A percentile compares a stretch with the other conserved stretches of the same genome.
phyloP scores from a whole-genome alignment of 2,113 vertebrate species.

The Passer domesticus region DNA sequence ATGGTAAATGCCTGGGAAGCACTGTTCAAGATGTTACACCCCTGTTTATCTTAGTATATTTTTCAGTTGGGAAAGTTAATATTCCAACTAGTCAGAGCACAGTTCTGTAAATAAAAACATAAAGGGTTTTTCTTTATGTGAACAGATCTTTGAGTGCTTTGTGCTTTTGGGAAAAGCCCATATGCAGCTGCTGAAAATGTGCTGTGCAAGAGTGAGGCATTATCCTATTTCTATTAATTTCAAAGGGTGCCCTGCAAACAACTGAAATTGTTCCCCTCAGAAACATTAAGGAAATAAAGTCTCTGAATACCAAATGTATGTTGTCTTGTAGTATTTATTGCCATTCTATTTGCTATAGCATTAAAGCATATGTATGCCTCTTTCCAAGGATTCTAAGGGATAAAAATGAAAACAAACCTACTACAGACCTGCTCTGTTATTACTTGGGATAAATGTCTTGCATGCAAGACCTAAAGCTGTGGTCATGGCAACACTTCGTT shows the following conservation, averaged over 20 bases:
- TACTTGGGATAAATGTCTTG: background rate
- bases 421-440: background rate
- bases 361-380: background rate
- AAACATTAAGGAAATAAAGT: constrained; percentile 25
- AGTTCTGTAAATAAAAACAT: constrained; percentile 12
- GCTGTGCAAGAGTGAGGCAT: background rate
- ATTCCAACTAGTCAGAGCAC: background rate
- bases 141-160: background rate
- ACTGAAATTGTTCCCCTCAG: background rate
- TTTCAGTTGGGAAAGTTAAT: constrained; percentile 3
- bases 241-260: background rate
- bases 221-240: background rate
- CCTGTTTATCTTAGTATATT: background rate
- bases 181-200: background rate
- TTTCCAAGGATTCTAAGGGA: background rate
- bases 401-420: constrained; percentile 26
- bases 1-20: background rate
- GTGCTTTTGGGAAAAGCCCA: constrained; percentile 1
- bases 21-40: background rate
- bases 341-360: background rate
- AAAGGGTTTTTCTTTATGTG: constrained; percentile 12
- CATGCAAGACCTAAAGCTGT: constrained; percentile 32
- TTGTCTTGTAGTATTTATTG: constrained; percentile 27
- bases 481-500: constrained; percentile 64
- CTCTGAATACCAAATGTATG: constrained; percentile 12